A percentile compares a stretch with the other conserved stretches of the same genome.
These are phyloP conservation scores for Lanius ludovicianus DNA, from an alignment of 2,113 vertebrate genomes.

Conservation along the genomic window DNA sequence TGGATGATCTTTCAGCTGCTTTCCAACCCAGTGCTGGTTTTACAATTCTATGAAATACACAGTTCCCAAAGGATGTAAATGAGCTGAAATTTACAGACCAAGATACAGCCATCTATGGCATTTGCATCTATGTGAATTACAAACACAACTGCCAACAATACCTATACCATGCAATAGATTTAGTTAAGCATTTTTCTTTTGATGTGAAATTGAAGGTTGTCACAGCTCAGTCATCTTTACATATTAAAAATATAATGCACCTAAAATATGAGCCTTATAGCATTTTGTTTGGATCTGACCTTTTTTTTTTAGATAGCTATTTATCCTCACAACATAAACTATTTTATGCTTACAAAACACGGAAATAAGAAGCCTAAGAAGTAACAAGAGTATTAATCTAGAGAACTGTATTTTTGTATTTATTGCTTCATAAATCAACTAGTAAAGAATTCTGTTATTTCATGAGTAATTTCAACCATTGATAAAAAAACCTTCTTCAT, in stretches of 20 bases:
- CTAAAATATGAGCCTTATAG: background rate
- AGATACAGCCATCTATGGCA: background rate
- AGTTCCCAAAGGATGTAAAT: background rate
- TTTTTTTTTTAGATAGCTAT: background rate
- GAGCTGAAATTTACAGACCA: background rate
- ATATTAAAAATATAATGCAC: background rate
- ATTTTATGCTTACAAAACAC: background rate
- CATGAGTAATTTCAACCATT: background rate
- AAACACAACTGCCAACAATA: background rate
- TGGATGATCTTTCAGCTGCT: background rate
- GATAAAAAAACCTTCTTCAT: background rate
- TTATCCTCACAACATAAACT: background rate
- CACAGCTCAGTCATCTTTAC: background rate
- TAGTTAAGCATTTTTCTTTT: background rate
- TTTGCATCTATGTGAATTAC: background rate
- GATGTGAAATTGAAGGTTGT: background rate
- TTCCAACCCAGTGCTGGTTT: background rate
- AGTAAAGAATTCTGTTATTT: background rate
- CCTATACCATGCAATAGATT: background rate
- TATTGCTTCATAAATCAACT: background rate
- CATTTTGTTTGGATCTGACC: background rate
- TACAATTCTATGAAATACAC: background rate
- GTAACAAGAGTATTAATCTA: background rate
- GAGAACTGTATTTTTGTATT: background rate
- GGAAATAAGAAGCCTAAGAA: background rate